phyloP scores from a whole-genome alignment of 2,113 vertebrate species.

The Alethe castanea region DNA sequence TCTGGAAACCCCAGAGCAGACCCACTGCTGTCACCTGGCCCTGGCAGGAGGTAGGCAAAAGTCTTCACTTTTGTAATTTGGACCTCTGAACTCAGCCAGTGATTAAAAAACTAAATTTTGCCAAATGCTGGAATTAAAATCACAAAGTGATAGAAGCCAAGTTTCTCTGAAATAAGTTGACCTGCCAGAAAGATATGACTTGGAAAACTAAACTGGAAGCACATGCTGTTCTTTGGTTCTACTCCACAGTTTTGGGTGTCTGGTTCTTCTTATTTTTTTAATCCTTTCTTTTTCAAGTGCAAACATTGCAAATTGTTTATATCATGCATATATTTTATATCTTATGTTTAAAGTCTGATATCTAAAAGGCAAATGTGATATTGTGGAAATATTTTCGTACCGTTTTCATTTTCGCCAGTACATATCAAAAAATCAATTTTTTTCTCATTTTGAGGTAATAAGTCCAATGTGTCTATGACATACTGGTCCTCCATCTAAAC shows the following conservation, averaged over 20 bases:
- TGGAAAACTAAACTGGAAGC: neutral
- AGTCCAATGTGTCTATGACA: neutral
- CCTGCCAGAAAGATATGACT: neutral
- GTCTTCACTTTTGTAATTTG: neutral
- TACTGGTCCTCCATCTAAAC: neutral
- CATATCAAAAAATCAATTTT: neutral
- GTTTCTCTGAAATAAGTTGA: neutral
- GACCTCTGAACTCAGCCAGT: neutral
- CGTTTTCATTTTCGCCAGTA: neutral
- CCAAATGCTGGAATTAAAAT: slow-evolving; percentile 25
- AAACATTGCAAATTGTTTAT: neutral
- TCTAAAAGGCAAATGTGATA: neutral
- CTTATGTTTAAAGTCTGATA: neutral
- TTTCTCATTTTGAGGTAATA: neutral
- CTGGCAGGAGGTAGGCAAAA: neutral
- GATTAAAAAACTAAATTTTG: slow-evolving; percentile 4
- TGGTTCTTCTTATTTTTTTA: neutral
- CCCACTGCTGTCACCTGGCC: neutral
- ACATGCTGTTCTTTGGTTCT: neutral
- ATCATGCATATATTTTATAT: neutral
- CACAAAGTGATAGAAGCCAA: neutral
- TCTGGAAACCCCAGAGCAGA: neutral
- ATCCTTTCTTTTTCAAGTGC: neutral
- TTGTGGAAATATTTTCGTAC: neutral
- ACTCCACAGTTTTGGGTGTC: neutral